phyloP scores from a whole-genome alignment of 2,113 vertebrate species.

The Meles meles region DNA sequence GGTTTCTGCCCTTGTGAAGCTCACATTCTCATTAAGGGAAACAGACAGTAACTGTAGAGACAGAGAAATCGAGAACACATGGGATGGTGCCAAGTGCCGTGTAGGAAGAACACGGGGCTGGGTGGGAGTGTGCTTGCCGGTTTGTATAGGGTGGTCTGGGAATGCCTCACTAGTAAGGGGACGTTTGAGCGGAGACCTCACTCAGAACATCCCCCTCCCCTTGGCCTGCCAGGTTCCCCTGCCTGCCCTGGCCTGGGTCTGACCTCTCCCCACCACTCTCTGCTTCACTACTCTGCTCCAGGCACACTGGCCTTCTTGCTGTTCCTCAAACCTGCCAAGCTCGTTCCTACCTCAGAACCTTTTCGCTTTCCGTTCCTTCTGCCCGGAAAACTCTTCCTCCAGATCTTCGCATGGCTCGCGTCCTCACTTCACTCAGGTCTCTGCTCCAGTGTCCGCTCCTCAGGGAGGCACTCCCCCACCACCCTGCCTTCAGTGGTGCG shows the following conservation, averaged over 20 bases:
- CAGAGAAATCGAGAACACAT: background rate
- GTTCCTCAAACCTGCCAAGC: constrained; percentile 74
- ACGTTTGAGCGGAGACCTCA: constrained; percentile 67
- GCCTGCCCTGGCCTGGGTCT: constrained; percentile 41
- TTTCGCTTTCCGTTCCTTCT: constrained; percentile 73
- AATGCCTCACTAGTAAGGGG: constrained; percentile 52
- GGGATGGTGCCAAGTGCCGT: background rate
- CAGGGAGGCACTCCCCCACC: constrained; percentile 49
- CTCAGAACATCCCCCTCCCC: constrained; percentile 7
- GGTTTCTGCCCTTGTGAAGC: background rate
- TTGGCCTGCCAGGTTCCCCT: constrained; percentile 12
- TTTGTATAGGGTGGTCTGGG: background rate
- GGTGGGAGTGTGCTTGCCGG: background rate
- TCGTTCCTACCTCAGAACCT: constrained; percentile 75
- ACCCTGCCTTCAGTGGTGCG: background rate
- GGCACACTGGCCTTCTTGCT: constrained; percentile 75
- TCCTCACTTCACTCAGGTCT: constrained; percentile 76
- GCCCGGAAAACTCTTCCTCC: constrained; percentile 73
- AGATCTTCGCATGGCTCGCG: constrained; percentile 68
- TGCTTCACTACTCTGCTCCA: constrained; percentile 74
- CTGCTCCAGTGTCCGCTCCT: constrained; percentile 69
- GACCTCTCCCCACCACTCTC: constrained; percentile 61
- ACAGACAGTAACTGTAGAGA: background rate
- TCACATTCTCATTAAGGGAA: background rate
- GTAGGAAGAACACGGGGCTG: background rate